Evolutionary conservation across 2,113 vertebrate species (phyloP).

Genomic region (Mormyrus iriodes): DNA sequence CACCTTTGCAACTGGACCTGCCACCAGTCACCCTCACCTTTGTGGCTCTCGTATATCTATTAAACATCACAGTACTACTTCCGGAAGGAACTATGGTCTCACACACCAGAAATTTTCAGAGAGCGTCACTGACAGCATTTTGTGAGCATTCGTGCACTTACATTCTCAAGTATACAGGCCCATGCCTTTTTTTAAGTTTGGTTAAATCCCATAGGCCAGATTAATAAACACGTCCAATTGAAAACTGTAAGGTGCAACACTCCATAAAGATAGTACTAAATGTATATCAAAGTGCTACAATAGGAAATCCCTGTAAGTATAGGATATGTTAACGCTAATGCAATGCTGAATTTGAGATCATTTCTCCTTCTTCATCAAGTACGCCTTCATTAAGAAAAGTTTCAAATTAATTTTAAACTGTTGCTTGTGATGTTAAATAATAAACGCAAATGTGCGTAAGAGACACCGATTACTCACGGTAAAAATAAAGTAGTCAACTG

Average conservation of each 20-base stretch:
- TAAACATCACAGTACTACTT: constrained; percentile 3
- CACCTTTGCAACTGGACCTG: background rate
- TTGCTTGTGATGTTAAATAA: background rate
- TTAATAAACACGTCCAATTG: constrained; percentile 2
- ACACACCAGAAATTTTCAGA: background rate
- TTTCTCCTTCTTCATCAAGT: background rate
- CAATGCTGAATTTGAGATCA: background rate
- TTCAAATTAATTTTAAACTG: constrained; percentile 15
- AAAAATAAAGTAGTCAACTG: constrained; percentile 5
- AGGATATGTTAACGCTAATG: background rate
- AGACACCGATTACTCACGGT: background rate
- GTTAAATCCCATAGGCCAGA: background rate
- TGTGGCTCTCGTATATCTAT: background rate
- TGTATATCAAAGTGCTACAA: constrained; percentile 53
- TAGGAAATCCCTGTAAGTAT: constrained; percentile 47
- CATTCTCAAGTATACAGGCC: background rate
- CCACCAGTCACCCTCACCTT: background rate
- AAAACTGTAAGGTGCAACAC: constrained; percentile 25
- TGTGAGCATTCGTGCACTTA: background rate
- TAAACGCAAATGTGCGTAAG: background rate
- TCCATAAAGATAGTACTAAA: constrained; percentile 31
- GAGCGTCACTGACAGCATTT: background rate
- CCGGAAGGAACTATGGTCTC: background rate
- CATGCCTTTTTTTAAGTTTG: background rate
- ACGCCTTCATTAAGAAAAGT: constrained; percentile 16